Evolutionary conservation across 1,140 invertebrate genomes (phyloP).

Genomic region (Akabosia matsudoensis): DNA sequence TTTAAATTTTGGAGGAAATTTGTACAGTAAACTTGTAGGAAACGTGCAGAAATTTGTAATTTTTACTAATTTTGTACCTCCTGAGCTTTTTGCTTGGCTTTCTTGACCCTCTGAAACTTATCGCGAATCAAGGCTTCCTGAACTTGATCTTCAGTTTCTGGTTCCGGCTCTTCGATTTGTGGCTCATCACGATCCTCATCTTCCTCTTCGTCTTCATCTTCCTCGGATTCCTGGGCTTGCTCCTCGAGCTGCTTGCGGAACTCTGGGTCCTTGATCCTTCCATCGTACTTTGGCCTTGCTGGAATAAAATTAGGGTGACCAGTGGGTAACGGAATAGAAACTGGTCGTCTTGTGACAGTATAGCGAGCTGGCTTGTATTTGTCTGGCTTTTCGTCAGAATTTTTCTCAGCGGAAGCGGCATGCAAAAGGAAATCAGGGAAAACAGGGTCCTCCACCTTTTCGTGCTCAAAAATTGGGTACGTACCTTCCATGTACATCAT

Average conservation of each 20-base stretch:
- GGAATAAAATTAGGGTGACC: not conserved
- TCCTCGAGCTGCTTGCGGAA: not conserved
- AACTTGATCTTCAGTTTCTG: not conserved
- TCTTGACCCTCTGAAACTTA: not conserved
- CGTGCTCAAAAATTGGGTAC: slow-evolving; percentile 23
- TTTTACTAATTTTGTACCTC: not conserved
- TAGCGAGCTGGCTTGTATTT: slow-evolving; percentile 23
- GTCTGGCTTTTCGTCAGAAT: not conserved
- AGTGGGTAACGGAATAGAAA: slow-evolving; percentile 7
- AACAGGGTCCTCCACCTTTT: slow-evolving; percentile 29
- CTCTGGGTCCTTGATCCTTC: not conserved
- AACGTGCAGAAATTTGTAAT: no score
- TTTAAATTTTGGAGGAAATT: not conserved
- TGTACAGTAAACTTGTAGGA: not conserved
- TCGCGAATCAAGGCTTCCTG: not conserved
- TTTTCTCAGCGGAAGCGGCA: not conserved
- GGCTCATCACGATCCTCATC: not conserved
- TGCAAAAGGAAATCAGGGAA: slow-evolving; percentile 35
- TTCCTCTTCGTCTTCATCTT: slow-evolving; percentile 24
- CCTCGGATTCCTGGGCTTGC: not conserved
- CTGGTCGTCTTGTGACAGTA: slow-evolving; percentile 22
- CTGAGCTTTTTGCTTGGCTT: not conserved
- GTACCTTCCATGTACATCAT: slow-evolving; percentile 26
- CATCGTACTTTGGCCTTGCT: slow-evolving; percentile 10
- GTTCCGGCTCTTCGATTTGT: not conserved